Conservation (phyloP, 2,113 vertebrate genomes). For the Pelecanus crispus region DNA sequence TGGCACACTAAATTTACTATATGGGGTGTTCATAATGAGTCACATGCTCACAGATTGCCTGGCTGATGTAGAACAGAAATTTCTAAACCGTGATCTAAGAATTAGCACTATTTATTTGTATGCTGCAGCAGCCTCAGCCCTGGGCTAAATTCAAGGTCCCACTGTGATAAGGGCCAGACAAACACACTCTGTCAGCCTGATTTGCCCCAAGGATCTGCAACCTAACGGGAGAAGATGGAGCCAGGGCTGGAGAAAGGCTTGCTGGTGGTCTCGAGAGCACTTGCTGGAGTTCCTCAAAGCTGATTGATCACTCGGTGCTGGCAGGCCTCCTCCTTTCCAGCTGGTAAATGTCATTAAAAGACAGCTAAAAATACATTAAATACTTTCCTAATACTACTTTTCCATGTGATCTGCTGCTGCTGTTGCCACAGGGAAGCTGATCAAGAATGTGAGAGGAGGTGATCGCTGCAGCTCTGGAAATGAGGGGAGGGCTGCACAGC, state of each 20-base stretch:
- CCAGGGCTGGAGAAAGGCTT: conserved; percentile 6
- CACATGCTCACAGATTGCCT: not conserved
- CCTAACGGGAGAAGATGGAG: not conserved
- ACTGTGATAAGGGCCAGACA: conserved; percentile 38
- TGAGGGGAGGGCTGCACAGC: not conserved
- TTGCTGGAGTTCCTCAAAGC: conserved; percentile 57
- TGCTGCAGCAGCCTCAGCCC: not conserved
- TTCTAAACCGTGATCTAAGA: not conserved
- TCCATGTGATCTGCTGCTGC: conserved; percentile 49
- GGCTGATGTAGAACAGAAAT: conserved; percentile 49
- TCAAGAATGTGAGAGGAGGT: conserved; percentile 52
- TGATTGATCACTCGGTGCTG: conserved; percentile 34
- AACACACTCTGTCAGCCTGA: not conserved
- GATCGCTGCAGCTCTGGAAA: not conserved
- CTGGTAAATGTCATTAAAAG: conserved; percentile 64
- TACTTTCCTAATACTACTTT: conserved; percentile 62
- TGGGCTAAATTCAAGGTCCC: conserved; percentile 15
- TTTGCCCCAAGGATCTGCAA: conserved; percentile 14
- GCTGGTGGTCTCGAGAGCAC: conserved; percentile 46
- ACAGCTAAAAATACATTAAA: conserved; percentile 63
- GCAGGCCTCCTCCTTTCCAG: conserved; percentile 49
- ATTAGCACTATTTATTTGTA: conserved; percentile 51
- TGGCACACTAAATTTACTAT: not conserved
- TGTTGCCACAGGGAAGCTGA: conserved; percentile 35
- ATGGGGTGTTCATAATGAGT: not conserved